Conservation (phyloP, 2,797 vertebrate species). For the Propithecus perrieri region DNA sequence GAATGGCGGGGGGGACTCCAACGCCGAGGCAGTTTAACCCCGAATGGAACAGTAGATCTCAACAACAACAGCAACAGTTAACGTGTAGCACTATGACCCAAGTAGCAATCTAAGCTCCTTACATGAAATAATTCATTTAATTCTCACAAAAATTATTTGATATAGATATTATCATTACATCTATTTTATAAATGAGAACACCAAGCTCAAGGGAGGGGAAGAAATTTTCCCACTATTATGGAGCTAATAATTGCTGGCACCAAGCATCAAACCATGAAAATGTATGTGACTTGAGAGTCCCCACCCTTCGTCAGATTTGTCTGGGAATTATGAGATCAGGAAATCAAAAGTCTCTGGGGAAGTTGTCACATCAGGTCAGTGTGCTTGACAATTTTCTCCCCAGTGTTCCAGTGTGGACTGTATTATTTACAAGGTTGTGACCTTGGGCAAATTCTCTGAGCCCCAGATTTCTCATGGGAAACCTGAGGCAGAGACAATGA, state of each 20-base stretch:
- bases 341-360: neutral
- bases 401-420: neutral
- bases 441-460: neutral
- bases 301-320: neutral
- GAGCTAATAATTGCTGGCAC: neutral
- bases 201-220: neutral
- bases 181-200: neutral
- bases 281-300: accelerated
- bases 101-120: neutral
- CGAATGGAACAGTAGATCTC: accelerated
- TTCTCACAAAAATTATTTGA: neutral
- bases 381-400: neutral
- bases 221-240: neutral
- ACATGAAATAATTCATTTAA: neutral
- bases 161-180: neutral
- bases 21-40: neutral
- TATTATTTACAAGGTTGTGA: neutral
- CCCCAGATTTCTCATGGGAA: neutral
- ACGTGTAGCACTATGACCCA: neutral
- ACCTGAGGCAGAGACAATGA: neutral
- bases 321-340: neutral
- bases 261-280: neutral
- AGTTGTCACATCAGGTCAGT: neutral
- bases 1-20: accelerated
- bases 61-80: too few relatives aligned